Percentiles rank a stretch among this genome's conserved stretches.
phyloP scores from a whole-genome alignment of 2,888 invertebrate species.

The Agrenia bidenticulata region DNA sequence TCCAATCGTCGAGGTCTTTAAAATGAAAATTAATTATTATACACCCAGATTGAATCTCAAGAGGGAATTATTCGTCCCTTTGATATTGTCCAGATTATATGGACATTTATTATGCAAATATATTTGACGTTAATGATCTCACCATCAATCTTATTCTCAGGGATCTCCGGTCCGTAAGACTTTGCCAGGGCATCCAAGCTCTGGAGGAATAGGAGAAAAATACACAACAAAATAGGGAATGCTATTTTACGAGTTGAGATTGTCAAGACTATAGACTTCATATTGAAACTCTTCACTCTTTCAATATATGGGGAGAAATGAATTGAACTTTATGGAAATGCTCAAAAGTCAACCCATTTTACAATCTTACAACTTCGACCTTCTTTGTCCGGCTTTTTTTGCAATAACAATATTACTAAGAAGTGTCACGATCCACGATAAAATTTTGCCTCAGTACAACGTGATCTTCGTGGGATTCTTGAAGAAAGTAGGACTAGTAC shows the following conservation, averaged over 20 bases:
- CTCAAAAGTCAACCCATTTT: too few relatives aligned
- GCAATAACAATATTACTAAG: too few relatives aligned
- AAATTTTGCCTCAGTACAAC: too few relatives aligned
- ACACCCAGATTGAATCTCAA: too few relatives aligned
- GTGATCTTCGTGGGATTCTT: too few relatives aligned
- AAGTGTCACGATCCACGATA: too few relatives aligned
- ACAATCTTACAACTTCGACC: too few relatives aligned
- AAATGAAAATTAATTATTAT: background rate
- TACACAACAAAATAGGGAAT: background rate
- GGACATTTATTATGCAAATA: too few relatives aligned
- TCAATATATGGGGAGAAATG: background rate
- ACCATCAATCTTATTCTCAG: background rate
- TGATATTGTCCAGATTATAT: background rate
- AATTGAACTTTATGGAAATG: background rate
- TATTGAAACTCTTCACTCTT: background rate
- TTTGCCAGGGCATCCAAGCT: background rate
- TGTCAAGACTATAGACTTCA: background rate
- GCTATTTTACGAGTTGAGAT: background rate
- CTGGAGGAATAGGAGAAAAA: background rate
- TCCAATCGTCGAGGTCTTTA: constrained; percentile 37
- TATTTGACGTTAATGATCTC: background rate
- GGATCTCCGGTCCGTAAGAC: background rate
- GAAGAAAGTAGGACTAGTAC: too few relatives aligned
- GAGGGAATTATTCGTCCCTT: too few relatives aligned
- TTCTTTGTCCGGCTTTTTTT: too few relatives aligned